Evolutionary conservation across 2,113 vertebrate species (phyloP), one percentile per base, ranked within the genome.

Genomic region (Callopanchax toddi): DNA sequence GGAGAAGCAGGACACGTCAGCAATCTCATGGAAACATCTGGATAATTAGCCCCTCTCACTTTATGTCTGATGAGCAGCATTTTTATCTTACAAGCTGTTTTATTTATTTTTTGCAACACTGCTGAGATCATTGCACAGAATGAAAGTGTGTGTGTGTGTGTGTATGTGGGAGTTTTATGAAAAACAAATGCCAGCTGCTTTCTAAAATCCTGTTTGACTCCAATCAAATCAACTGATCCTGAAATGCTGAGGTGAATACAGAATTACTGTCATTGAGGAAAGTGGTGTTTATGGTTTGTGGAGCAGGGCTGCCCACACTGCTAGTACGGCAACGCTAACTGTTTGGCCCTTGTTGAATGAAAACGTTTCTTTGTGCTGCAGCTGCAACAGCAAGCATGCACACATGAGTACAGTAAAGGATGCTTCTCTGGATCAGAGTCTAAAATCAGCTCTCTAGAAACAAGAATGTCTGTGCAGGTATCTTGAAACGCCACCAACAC

Each of bases 141-240:
- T 15, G 18, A 37, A 17, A 20, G 49, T 5, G 43, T 22, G 54
- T 57, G 61, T 29, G 58, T 36, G 59, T 16, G 25, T 18, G 16
- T 49, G 9, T 23, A 0, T 25, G 22, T 23, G 22, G 8, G 6
- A 17, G 16, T 62, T 61, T 51, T 49, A 48, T 37, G 11, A 58
- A 72, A 62, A 63, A 69, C 36, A 71, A 65, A 71, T 18, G 26
- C 53, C 52, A 79, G 61, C 64, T 55, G 61, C 37, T 56, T 79
- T 74, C 58, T 34, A 22, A 65, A 80, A 82, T 86, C 70, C 45
- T 67, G 5, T 78, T 77, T 73, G 60, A 34, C 58, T 71, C 70
- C 74, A 82, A 81, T 71, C 74, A 81, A 60, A 83, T 74, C 58
- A 71, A 60, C 18, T 65, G 56, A 74, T 74, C 57, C 58, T 54